Conservation (phyloP, 2,797 vertebrate genomes). For the Melanotaenia pygmaea region DNA sequence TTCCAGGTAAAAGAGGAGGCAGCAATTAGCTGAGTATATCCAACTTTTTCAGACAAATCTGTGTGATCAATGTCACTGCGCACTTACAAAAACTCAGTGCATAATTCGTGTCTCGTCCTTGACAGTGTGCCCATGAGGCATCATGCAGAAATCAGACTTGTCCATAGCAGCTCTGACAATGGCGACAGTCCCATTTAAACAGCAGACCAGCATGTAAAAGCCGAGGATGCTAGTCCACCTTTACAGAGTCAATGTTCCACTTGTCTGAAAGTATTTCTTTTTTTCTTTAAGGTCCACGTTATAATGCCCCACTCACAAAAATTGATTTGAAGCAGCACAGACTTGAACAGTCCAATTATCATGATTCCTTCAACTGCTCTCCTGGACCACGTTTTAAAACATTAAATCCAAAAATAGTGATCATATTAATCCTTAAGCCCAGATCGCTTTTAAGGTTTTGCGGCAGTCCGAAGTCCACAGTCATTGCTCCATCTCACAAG, state of each 20-base stretch:
- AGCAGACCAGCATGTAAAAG: background rate
- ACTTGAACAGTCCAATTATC: conserved; percentile 12
- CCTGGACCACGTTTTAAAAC: background rate
- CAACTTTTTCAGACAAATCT: conserved; percentile 18
- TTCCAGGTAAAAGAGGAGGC: conserved; percentile 5
- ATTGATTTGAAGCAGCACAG: conserved; percentile 2
- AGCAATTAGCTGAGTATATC: conserved; percentile 18
- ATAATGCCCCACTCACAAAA: conserved; percentile 6
- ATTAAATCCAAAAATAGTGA: conserved; percentile 3
- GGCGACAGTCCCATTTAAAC: conserved; percentile 13
- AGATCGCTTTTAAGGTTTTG: conserved; percentile 19
- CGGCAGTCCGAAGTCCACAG: conserved; percentile 49
- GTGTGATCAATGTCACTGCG: conserved; percentile 18
- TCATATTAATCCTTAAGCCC: background rate
- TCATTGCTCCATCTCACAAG: conserved; percentile 47
- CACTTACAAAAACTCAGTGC: conserved; percentile 5
- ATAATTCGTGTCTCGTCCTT: conserved; percentile 19
- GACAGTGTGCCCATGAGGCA: conserved; percentile 14
- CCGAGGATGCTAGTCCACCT: background rate
- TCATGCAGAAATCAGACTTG: background rate
- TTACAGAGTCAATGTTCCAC: background rate
- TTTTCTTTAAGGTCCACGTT: background rate
- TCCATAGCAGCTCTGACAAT: background rate
- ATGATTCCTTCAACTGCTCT: conserved; percentile 9
- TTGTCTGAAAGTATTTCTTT: background rate